Evolutionary conservation across 2,888 invertebrate genomes (phyloP).

Genomic region (Pyrgus malvae): DNA sequence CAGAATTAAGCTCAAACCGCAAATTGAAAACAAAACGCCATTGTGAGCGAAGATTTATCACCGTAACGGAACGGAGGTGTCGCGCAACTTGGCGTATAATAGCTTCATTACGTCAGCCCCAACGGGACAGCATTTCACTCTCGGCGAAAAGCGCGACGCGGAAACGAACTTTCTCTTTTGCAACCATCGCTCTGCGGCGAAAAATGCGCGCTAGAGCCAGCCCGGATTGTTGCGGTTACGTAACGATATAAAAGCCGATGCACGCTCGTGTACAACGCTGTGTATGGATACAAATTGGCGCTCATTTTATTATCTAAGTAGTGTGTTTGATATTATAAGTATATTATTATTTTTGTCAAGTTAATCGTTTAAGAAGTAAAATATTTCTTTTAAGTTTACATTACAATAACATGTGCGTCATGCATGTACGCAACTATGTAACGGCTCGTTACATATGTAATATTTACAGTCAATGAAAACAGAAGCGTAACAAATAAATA

Average conservation of each 20-base stretch:
- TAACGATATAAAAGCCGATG: constrained; percentile 27
- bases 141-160: constrained; percentile 79
- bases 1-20: neutral
- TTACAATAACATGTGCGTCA: no score
- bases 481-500: no score
- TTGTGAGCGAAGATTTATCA: constrained; percentile 35
- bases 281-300: constrained; percentile 15
- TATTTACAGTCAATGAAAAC: no score
- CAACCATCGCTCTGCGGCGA: constrained; percentile 52
- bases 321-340: no score
- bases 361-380: no score
- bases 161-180: constrained; percentile 80
- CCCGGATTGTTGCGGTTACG: constrained; percentile 35
- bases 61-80: constrained; percentile 36
- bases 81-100: constrained; percentile 47
- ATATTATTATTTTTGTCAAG: no score
- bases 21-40: constrained; percentile 19
- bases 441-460: no score
- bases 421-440: no score
- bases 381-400: no score
- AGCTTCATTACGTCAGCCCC: constrained; percentile 70
- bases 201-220: constrained; percentile 44
- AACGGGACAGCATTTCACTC: constrained; percentile 80
- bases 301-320: no score
- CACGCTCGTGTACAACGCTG: constrained; percentile 3